These are phyloP conservation scores for Bimastos eiseni DNA, from an alignment of 2,888 invertebrate genomes.

Conservation along the genomic window DNA sequence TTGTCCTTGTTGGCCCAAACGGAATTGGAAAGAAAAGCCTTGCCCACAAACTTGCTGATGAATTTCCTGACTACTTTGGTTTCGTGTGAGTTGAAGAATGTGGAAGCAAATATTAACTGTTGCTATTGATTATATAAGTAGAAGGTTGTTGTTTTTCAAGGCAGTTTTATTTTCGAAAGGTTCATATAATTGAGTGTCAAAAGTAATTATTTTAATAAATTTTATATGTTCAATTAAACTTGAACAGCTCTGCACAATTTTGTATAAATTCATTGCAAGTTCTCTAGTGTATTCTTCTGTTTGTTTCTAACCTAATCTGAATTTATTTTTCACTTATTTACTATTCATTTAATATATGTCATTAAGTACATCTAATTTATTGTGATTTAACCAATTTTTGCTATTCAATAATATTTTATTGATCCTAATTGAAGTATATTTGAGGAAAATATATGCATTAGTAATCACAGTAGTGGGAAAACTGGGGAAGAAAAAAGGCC, in stretches of 20 bases:
- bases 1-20: slow-evolving; percentile 61
- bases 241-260: not conserved
- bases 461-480: too few species aligned
- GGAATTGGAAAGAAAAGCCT: slow-evolving; percentile 61
- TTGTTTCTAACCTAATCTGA: not conserved
- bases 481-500: too few species aligned
- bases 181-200: not conserved
- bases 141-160: not conserved
- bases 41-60: slow-evolving; percentile 59
- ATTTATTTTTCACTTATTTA: not conserved
- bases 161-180: not conserved
- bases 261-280: not conserved
- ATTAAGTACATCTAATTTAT: not conserved
- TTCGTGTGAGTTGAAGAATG: slow-evolving; percentile 52
- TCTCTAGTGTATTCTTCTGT: not conserved
- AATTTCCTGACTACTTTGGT: slow-evolving; percentile 62
- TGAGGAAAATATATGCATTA: too few species aligned
- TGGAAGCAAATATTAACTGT: not conserved
- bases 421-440: too few species aligned
- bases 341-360: not conserved
- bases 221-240: not conserved
- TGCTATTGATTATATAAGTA: not conserved
- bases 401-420: too few species aligned
- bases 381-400: not conserved
- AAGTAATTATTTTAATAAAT: slow-evolving; percentile 3